Evolutionary conservation across 35 echinoderm and acorn worm genomes (phyloP), one percentile per base, ranked within the genome.

Genomic region (Anneissia japonica): DNA sequence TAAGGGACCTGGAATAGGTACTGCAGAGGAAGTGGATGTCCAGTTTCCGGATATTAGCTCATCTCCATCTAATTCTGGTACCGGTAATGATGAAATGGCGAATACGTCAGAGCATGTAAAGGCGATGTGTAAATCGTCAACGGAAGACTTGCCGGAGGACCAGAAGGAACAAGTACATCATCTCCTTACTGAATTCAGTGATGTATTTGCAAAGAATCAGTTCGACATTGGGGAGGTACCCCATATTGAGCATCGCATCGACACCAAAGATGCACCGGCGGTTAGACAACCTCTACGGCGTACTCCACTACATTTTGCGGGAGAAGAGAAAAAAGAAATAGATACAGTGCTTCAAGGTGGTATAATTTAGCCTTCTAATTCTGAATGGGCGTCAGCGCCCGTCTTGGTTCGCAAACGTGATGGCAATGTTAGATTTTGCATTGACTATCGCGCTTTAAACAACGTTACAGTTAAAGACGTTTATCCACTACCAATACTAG

Each of bases 361-460:
- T 4, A n/a, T n/a, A n/a, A n/a, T n/a, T n/a, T n/a, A n/a, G n/a
- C n/a, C n/a, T n/a, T n/a, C n/a, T n/a, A 74, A 72, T 36, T 82
- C 84, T 37, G 40, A 85, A 77, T 92, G 90, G 90, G 75, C 77
- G 17, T 84, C 90, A 0, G 86, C 90, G n/a, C 72, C 89, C 0
- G 90, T 92, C 4, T 72, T 89, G 55, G 85, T 92, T 33, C 75
- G 87, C 73, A 92, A 92, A 39, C 79, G 79, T 21, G 74, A 89
- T 35, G 89, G 84, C 9, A 34, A 19, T 2, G 35, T 31, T 23
- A 84, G 87, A 36, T 89, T 84, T 46, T 84, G 87, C 46, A 46
- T 84, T 13, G 87, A 89, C 37, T 89, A 89, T 38, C 79, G 83
- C 16, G 79, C 79, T 31, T 0, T 90, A n/a, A 90, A 90, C 79